phyloP scores from a whole-genome alignment of 1,140 invertebrate species.

The Cyclina sinensis region DNA sequence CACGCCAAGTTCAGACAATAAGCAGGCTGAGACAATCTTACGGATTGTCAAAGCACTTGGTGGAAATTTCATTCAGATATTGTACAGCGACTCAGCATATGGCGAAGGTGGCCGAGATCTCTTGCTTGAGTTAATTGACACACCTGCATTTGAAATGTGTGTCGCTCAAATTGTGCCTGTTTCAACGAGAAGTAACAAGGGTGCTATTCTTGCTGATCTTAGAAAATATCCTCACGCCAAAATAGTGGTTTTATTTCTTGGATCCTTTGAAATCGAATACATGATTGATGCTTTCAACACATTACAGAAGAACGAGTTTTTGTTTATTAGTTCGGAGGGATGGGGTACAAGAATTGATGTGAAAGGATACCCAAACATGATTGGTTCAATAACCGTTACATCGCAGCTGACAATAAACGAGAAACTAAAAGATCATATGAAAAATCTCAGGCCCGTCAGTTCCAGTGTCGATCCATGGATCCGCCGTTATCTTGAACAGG shows the following conservation, averaged over 20 bases:
- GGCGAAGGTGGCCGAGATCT: constrained; percentile 43
- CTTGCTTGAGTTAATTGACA: neutral
- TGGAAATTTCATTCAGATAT: constrained; percentile 30
- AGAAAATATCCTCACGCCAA: neutral
- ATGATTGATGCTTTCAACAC: neutral
- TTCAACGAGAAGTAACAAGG: neutral
- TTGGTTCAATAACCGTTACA: constrained; percentile 33
- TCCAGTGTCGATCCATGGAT: constrained; percentile 18
- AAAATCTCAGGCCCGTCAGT: neutral
- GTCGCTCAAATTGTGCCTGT: neutral
- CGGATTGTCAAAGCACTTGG: constrained; percentile 9
- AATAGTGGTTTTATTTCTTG: constrained; percentile 32
- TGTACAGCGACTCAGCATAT: constrained; percentile 44
- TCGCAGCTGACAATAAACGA: constrained; percentile 34
- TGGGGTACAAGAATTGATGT: constrained; percentile 32
- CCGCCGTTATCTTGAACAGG: neutral
- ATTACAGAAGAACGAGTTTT: constrained; percentile 24
- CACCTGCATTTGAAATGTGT: neutral
- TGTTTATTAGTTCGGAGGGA: constrained; percentile 53
- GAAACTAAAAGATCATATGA: constrained; percentile 31
- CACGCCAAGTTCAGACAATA: constrained; percentile 8
- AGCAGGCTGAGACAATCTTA: constrained; percentile 27
- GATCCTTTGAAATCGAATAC: neutral
- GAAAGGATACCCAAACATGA: neutral
- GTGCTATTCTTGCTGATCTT: neutral